phyloP scores from a whole-genome alignment of 1,140 invertebrate genomes.

The Bombus superbus region DNA sequence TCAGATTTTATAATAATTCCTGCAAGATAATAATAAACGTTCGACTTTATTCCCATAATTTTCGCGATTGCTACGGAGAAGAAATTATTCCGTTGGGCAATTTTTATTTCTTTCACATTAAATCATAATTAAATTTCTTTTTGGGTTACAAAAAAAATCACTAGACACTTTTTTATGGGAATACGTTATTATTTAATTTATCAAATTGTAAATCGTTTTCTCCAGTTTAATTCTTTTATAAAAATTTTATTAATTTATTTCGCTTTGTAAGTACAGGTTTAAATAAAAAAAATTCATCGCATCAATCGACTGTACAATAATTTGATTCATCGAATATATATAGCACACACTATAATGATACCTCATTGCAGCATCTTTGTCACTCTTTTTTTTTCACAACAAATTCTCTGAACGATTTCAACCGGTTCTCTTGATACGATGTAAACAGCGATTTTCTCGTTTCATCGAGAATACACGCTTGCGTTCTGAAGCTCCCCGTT shows the following conservation, averaged over 20 bases:
- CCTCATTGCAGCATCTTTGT: slow-evolving; percentile 11
- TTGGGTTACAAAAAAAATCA: background rate
- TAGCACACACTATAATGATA: background rate
- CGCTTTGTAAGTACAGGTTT: background rate
- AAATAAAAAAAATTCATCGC: background rate
- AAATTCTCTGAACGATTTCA: slow-evolving; percentile 47
- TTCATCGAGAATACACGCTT: background rate
- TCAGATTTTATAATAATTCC: background rate
- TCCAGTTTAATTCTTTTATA: background rate
- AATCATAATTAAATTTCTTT: background rate
- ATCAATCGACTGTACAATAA: background rate
- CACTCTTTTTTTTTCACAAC: slow-evolving; percentile 30
- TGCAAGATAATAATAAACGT: background rate
- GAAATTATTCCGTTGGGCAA: background rate
- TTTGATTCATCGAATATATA: slow-evolving; percentile 1
- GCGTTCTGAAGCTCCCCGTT: background rate
- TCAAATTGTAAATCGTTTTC: background rate
- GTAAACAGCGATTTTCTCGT: slow-evolving; percentile 38
- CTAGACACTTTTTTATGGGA: background rate
- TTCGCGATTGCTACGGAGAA: background rate
- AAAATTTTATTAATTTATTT: background rate
- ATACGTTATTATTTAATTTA: background rate
- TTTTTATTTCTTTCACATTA: background rate
- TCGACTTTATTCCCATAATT: background rate
- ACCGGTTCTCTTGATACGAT: slow-evolving; percentile 42